A percentile compares a stretch with the other conserved stretches of the same genome.
Evolutionary conservation across 2,797 vertebrate species (phyloP).

Genomic region (Lutra lutra): DNA sequence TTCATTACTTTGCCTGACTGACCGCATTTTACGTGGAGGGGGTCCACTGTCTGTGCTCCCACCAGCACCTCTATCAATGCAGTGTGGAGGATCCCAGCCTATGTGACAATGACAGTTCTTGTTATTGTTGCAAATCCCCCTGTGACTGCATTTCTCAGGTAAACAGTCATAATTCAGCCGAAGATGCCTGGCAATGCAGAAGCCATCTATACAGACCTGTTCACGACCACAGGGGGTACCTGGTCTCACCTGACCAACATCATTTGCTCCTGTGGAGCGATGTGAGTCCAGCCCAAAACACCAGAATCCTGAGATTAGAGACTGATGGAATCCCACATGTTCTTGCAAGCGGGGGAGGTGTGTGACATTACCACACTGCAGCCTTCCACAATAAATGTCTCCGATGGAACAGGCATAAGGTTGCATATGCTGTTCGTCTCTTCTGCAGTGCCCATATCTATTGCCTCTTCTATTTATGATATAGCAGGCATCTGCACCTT

Average conservation of each 20-base stretch:
- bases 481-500: slow-evolving; percentile 70
- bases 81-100: slow-evolving; percentile 71
- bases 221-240: not conserved
- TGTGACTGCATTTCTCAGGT: not conserved
- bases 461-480: slow-evolving; percentile 69
- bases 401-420: rapidly evolving
- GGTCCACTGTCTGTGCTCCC: slow-evolving; percentile 33
- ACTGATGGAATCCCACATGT: no score
- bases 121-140: not conserved
- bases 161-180: not conserved
- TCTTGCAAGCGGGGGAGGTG: no score
- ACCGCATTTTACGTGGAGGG: not conserved
- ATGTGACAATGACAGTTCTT: slow-evolving; percentile 71
- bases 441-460: slow-evolving; percentile 81
- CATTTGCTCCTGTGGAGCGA: not conserved
- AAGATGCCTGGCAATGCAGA: not conserved
- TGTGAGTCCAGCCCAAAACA: not conserved
- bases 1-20: rapidly evolving
- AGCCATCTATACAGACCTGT: not conserved
- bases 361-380: no score
- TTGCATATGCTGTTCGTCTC: rapidly evolving
- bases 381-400: no score
- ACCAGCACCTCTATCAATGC: slow-evolving; percentile 32
- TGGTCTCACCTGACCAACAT: no score
- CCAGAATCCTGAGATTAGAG: no score